Evolutionary conservation across 2,888 invertebrate species (phyloP), one percentile per base, ranked within the genome.

Genomic region (Pollenia amentaria): DNA sequence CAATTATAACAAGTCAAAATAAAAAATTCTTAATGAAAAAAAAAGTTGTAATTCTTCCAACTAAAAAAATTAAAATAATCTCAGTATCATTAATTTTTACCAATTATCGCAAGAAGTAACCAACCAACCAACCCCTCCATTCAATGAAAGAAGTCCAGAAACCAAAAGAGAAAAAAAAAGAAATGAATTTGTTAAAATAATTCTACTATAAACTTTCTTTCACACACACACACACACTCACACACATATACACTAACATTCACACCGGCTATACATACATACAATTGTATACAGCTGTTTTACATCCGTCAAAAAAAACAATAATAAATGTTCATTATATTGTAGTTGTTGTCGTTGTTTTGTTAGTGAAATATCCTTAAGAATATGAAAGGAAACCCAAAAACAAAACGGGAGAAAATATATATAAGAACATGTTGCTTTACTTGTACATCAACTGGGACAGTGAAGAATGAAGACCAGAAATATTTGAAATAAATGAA

Each of bases 381-480:
- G 12, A 60, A 40, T 55, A 46, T 73, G 46, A 72, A 65, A 21
- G 21, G 8, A 29, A 79, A 21, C n/a, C 48, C 16, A n/a, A 48
- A 38, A 3, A 10, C 16, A 67, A 62, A 55, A 44, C 14, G 11
- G 4, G n/a, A 64, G 14, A 46, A 73, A 57, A 60, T 29, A 81
- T 46, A 72, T 8, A 72, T 21, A 46, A 73, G 79, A 84, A 84
- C 73, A 73, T 78, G 77, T 78, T 78, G 78, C 84, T 78, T 29
- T 73, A 44, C 70, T 65, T 78, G 38, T 18, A 73, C 51, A 77
- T 48, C 55, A 69, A 53, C 16, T 4, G 38, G 51, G 46, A 57
- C 62, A 72, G 11, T 55, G 38, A 73, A 57, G 51, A 82, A 75
- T 60, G 57, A 62, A 76, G 67, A 69, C 14, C 14, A 60, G 51